A percentile compares a stretch with the other conserved stretches of the same genome.
These are phyloP conservation scores for Cepaea hortensis DNA, from an alignment of 2,888 invertebrate species.

Conservation along the genomic window DNA sequence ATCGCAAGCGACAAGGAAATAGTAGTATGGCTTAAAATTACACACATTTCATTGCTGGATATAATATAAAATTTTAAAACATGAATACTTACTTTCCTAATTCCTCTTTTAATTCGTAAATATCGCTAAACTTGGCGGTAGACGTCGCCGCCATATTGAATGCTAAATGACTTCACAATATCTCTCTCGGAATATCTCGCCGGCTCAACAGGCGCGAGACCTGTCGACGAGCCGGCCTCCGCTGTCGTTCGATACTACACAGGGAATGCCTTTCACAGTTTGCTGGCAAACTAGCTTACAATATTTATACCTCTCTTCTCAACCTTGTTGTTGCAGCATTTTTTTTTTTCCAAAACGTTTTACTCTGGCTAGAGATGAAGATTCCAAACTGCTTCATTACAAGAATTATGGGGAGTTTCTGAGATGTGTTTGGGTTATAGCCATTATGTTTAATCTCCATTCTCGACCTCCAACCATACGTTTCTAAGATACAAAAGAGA, in stretches of 20 bases:
- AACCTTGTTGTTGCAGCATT: too few species aligned
- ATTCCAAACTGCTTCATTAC: neutral
- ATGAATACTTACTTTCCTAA: slow-evolving; percentile 92
- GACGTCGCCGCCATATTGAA: slow-evolving; percentile 78
- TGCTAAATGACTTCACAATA: slow-evolving; percentile 69
- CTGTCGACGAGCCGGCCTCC: slow-evolving; percentile 28
- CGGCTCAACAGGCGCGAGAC: slow-evolving; percentile 50
- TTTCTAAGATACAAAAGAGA: too few species aligned
- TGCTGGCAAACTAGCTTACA: neutral
- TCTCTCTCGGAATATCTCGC: slow-evolving; percentile 66
- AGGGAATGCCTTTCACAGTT: slow-evolving; percentile 31
- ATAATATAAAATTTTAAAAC: slow-evolving; percentile 10
- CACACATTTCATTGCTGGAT: neutral
- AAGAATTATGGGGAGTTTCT: neutral
- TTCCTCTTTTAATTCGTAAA: slow-evolving; percentile 99
- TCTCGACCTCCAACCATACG: too few species aligned
- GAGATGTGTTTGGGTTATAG: too few species aligned
- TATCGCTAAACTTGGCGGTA: slow-evolving; percentile 98
- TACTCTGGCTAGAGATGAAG: neutral
- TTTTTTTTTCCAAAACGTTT: neutral
- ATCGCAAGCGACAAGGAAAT: neutral
- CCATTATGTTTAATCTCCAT: too few species aligned
- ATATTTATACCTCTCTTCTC: neutral
- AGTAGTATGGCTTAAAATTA: neutral
- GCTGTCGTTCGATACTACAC: slow-evolving; percentile 17